phyloP scores from a whole-genome alignment of 2,113 vertebrate genomes.

The Petromus typicus region DNA sequence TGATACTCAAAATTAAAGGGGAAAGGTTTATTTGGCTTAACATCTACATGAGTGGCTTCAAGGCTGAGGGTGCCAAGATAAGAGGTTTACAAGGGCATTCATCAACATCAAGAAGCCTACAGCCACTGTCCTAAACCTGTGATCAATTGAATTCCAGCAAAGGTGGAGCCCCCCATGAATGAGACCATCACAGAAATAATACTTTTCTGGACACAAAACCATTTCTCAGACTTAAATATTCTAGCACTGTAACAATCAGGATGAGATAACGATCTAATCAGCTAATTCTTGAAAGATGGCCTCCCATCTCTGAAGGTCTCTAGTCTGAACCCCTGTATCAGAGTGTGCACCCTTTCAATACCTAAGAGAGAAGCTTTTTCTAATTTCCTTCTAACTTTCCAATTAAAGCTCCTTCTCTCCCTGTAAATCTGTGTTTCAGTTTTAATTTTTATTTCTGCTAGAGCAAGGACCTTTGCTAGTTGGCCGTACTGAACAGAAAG shows the following conservation, averaged over 20 bases:
- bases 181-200: neutral
- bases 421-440: neutral
- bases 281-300: neutral
- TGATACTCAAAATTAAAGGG: no score
- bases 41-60: no score
- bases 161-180: neutral
- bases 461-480: neutral
- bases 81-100: neutral
- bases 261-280: neutral
- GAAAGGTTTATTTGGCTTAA: no score
- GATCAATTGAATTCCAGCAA: neutral
- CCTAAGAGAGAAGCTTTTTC: neutral
- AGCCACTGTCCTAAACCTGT: neutral
- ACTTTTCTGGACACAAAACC: neutral
- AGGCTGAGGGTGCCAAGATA: neutral
- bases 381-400: neutral
- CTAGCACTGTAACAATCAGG: neutral
- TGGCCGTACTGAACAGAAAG: neutral
- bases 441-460: neutral
- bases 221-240: neutral
- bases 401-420: neutral
- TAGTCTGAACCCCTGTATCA: neutral
- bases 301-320: neutral
- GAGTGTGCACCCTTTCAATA: neutral
- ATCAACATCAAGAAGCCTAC: neutral